These are phyloP conservation scores for Leptoclinus maculatus DNA, from an alignment of 2,797 vertebrate species.

Conservation along the genomic window DNA sequence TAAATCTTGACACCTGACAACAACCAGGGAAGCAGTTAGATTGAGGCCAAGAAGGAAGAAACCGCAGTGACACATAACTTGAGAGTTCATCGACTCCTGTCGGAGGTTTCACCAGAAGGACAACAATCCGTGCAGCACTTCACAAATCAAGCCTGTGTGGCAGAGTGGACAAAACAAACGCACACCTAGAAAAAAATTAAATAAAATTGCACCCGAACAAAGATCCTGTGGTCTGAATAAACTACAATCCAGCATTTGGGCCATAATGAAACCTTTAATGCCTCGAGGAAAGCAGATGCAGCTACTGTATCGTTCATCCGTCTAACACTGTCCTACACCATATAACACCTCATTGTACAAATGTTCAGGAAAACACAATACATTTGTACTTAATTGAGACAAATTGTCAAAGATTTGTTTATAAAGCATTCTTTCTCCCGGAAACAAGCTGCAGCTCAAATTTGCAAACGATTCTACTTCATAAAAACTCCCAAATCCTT, in stretches of 20 bases:
- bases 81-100: slow-evolving; percentile 15
- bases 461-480: too few relatives aligned
- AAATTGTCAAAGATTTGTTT: neutral
- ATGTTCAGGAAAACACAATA: neutral
- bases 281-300: neutral
- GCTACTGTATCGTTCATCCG: neutral
- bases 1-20: neutral
- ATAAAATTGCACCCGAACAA: neutral
- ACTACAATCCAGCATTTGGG: slow-evolving; percentile 1
- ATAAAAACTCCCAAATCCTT: neutral
- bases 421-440: neutral
- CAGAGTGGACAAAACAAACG: neutral
- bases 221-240: neutral
- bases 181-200: neutral
- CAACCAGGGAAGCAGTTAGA: neutral
- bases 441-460: too few relatives aligned
- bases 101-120: slow-evolving; percentile 16
- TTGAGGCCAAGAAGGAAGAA: slow-evolving; percentile 8
- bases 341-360: neutral
- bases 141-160: slow-evolving; percentile 21
- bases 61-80: slow-evolving; percentile 13
- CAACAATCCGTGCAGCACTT: slow-evolving; percentile 23
- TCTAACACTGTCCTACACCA: neutral
- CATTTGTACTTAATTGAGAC: neutral
- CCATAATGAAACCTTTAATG: neutral